Evolutionary conservation across 2,797 vertebrate species (phyloP), one percentile per base, ranked within the genome.

Genomic region (Menidia menidia): DNA sequence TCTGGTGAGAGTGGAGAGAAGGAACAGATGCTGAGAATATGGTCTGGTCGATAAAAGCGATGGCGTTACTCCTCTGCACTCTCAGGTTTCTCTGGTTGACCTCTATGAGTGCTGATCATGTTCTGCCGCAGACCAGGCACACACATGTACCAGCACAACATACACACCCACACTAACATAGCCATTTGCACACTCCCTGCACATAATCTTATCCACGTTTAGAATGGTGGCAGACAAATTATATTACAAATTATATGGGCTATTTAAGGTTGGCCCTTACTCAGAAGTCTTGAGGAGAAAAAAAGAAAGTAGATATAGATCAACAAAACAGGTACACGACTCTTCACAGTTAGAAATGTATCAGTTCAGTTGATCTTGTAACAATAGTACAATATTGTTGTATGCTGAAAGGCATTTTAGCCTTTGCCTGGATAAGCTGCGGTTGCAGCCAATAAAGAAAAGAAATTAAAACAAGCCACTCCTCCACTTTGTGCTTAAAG

Each of bases 1-100:
- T 75, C 72, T 51, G 2, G 47, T 18, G 61, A 69, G 81, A 77
- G 64, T 19, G 31, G 69, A 75, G 75, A 78, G 82, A 78, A 69
- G 71, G 80, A 83, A 73, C 92, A 92, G 88, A 93, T 92, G 92
- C 88, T 82, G 71, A 89, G 89, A 88, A 89, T 60, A 71, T 45
- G 73, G 64, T 71, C 74, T 63, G 89, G 91, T 94, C 93, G 81
- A 94, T 94, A 94, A 90, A 86, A 87, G 77, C 87, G 91, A 94
- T 94, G 88, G 75, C 83, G 92, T 94, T 94, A 89, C 93, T 91
- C 87, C 71, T 81, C 79, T 83, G 81, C 60, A 45, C 57, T 88
- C 90, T 94, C 89, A 6, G 59, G 88, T 94, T 94, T 92, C 94
- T 87, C 77, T 80, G 76, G 73, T 87, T 94, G 93, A 95, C 93